Conservation (phyloP, 2,113 vertebrate genomes). For the Zapus hudsonius region DNA sequence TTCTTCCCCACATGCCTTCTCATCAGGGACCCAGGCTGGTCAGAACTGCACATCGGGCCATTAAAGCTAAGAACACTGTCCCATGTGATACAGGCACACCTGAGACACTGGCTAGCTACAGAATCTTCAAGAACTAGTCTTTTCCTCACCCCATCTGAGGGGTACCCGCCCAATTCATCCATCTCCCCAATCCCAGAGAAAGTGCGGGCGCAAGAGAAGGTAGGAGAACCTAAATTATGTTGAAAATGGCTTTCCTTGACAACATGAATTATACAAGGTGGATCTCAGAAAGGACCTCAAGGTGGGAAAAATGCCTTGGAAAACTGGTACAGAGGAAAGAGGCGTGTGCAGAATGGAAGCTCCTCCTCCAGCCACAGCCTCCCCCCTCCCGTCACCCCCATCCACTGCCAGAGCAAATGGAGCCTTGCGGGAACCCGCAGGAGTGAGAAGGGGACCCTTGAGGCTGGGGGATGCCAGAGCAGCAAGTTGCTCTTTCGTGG, state of each 20-base stretch:
- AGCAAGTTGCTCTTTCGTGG: background rate
- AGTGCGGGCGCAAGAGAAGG: background rate
- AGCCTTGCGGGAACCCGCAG: background rate
- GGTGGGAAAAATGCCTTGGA: background rate
- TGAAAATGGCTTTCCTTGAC: background rate
- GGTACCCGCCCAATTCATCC: background rate
- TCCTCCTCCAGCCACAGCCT: background rate
- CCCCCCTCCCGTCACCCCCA: background rate
- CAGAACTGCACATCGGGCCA: background rate
- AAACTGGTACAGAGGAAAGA: background rate
- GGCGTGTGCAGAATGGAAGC: background rate
- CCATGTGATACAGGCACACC: background rate
- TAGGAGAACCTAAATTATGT: background rate
- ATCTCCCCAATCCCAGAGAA: background rate
- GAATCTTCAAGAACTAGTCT: background rate
- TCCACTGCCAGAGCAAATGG: background rate
- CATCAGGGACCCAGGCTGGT: background rate
- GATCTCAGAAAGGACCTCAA: conserved; percentile 17
- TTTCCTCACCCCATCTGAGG: background rate
- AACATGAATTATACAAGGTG: background rate
- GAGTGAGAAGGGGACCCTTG: background rate
- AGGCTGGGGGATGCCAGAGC: background rate
- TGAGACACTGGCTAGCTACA: background rate
- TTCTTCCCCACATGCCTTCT: background rate
- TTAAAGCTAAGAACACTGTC: background rate